A percentile compares a stretch with the other conserved stretches of the same genome.
These are phyloP conservation scores for Drosophila lini DNA, from an alignment of 1,140 invertebrate species.

Conservation along the genomic window DNA sequence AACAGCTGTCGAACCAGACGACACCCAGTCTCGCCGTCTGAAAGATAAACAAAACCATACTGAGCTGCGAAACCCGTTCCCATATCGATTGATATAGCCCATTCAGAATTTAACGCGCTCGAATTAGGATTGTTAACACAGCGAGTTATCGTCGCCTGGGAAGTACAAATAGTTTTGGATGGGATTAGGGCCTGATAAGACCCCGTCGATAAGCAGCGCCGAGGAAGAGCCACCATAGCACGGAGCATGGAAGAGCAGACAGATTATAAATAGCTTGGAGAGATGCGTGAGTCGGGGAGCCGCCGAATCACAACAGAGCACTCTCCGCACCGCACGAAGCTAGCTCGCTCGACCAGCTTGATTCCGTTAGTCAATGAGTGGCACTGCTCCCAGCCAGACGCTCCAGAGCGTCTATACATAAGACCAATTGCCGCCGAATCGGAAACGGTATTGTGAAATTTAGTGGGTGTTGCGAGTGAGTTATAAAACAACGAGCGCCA, in stretches of 20 bases:
- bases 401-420: conserved; percentile 31
- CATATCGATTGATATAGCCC: conserved; percentile 23
- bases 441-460: conserved; percentile 23
- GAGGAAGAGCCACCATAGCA: background rate
- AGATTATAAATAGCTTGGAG: conserved; percentile 39
- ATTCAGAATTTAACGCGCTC: conserved; percentile 19
- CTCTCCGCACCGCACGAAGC: background rate
- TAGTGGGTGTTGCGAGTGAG: conserved; percentile 19
- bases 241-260: conserved; percentile 18
- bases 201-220: conserved; percentile 9
- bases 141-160: background rate
- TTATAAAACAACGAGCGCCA: conserved; percentile 55
- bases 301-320: conserved; percentile 4
- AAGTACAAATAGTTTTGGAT: conserved; percentile 25
- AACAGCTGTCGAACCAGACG: conserved; percentile 48
- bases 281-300: background rate
- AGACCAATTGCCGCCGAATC: background rate
- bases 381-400: conserved; percentile 51
- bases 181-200: conserved; percentile 30
- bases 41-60: conserved; percentile 14
- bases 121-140: conserved; percentile 15
- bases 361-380: conserved; percentile 50
- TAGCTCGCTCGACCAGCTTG: conserved; percentile 18
- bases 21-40: conserved; percentile 27
- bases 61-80: conserved; percentile 13